Base-by-base conservation (phyloP, 1,140 invertebrate genomes). In the Brachionus paranguensis region DNA sequence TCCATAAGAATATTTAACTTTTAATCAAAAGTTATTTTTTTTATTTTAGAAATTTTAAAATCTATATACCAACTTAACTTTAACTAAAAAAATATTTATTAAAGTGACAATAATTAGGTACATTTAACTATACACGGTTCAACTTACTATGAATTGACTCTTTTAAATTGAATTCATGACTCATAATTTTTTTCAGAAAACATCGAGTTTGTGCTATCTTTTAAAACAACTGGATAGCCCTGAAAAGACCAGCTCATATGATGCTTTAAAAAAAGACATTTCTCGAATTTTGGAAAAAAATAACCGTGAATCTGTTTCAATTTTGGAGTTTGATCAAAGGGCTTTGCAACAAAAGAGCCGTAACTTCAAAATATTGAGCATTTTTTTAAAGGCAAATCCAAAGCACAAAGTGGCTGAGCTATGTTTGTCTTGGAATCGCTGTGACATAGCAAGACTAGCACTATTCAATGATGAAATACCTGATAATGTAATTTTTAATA, bases 371-470 rank as follows among this genome's bases (percentile, higher is more conserved):
- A 55, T 79, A 14, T 64, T 79, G 27, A 79, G 2, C 47, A 17
- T 24, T 17, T 64, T 79, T 33, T 29, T 79, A 37, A 55, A 81
- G 45, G 78, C 78, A 60, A 81, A 81, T 81, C 33, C 33, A 64
- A 64, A 81, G 20, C 24, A 43, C 24, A 81, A 81, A 81, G 24
- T 81, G 0, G 64, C 78, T 43, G 64, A 81, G n/a, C 14, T 81
- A 14, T 81, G 78, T 64, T 27, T 81, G 20, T 64, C 53, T 0
- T 81, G 78, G 78, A 81, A 81, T 37, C 50, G 78, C 24, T 41
- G 55, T 27, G 78, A 81, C 20, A 81, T 81, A 41, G 78, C 78
- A 14, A 33, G 53, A 64, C 29, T 64, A 41, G 10, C 53, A 4
- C 10, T 81, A 29, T 81, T 81, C 20, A 81, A 81, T 55, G 78